Conservation (phyloP, 2,797 vertebrate species). For the Miichthys miiuy region DNA sequence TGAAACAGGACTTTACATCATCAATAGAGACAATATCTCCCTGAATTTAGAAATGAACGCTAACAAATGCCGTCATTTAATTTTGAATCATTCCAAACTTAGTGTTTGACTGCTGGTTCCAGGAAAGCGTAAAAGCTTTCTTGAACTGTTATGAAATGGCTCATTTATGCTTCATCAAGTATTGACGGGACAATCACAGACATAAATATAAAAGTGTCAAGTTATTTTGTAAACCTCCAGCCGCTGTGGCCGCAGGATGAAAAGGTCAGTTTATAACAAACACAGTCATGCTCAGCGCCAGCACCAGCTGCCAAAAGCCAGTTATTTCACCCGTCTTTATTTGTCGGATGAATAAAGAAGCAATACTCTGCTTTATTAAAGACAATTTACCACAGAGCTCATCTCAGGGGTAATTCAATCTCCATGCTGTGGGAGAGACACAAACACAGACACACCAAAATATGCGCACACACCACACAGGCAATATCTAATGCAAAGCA, state of each 20-base stretch:
- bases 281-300: background rate
- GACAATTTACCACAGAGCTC: conserved; percentile 64
- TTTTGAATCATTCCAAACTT: background rate
- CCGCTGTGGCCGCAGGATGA: background rate
- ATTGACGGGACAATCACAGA: conserved; percentile 6
- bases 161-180: background rate
- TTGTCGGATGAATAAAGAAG: conserved; percentile 57
- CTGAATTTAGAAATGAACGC: too few species aligned
- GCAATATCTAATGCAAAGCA: background rate
- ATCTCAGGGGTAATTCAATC: conserved; percentile 62
- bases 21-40: background rate
- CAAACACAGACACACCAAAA: background rate
- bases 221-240: conserved; percentile 4
- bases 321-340: conserved; percentile 38
- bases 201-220: conserved; percentile 10
- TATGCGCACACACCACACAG: background rate
- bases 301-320: conserved; percentile 16
- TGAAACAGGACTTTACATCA: background rate
- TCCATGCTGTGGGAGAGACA: conserved; percentile 19
- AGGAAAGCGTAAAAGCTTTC: background rate
- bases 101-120: background rate
- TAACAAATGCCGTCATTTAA: too few species aligned
- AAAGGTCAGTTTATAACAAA: conserved; percentile 23
- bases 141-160: background rate
- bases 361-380: conserved; percentile 64